Percentiles rank a stretch among this genome's conserved stretches.
Evolutionary conservation across 2,113 vertebrate genomes (phyloP).

Genomic region (Zosterops hypoxanthus): DNA sequence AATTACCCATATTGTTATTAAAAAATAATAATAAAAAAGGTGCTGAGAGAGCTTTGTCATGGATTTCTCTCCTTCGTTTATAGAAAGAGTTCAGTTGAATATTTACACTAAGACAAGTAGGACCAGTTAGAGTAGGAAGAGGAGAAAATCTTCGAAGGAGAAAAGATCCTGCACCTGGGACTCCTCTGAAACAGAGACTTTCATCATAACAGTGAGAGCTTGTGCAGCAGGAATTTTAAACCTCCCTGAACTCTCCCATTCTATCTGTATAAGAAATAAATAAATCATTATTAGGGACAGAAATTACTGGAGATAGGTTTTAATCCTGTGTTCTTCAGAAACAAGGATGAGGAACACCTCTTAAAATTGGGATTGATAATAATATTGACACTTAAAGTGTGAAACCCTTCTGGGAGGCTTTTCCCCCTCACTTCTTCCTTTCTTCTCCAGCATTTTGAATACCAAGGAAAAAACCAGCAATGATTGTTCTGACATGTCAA

Average conservation of each 20-base stretch:
- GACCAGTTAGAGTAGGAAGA: background rate
- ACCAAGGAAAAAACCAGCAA: background rate
- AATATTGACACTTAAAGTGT: background rate
- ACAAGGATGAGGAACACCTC: background rate
- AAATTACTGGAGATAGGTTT: background rate
- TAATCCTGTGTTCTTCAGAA: background rate
- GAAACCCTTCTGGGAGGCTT: background rate
- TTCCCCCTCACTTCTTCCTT: background rate
- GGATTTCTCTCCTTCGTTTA: background rate
- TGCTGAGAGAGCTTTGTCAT: background rate
- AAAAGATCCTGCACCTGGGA: background rate
- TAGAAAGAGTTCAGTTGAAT: background rate
- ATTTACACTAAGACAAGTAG: background rate
- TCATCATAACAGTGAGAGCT: background rate
- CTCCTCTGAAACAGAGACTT: background rate
- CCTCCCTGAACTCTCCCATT: background rate
- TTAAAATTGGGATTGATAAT: background rate
- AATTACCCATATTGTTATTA: constrained; percentile 22
- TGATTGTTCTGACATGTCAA: background rate
- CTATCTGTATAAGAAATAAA: background rate
- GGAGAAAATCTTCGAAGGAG: background rate
- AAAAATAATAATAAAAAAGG: background rate
- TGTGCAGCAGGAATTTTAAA: background rate
- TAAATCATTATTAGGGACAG: background rate
- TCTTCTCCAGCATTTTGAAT: background rate